These are phyloP conservation scores for Diachrysia chrysitis DNA, from an alignment of 2,888 invertebrate species.

Conservation along the genomic window DNA sequence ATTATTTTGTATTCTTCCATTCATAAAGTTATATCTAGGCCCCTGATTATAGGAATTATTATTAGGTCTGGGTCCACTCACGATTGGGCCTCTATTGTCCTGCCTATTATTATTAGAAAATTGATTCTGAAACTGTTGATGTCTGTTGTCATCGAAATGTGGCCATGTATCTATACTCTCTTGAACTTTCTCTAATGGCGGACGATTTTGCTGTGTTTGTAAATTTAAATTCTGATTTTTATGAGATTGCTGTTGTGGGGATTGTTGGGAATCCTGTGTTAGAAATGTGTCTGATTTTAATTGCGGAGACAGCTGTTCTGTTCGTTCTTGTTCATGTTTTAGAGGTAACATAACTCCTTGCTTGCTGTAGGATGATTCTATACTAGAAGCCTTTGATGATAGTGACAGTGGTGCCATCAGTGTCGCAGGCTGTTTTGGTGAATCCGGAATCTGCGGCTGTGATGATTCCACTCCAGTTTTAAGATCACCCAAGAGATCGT, in stretches of 20 bases:
- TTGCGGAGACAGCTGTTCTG: slow-evolving; percentile 11
- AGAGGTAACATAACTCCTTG: slow-evolving; percentile 33
- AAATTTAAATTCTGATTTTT: not conserved
- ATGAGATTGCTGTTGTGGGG: not conserved
- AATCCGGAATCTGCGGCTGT: slow-evolving; percentile 19
- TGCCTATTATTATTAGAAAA: not conserved
- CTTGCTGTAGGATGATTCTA: slow-evolving; percentile 16
- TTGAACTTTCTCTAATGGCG: not conserved
- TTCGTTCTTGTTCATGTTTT: slow-evolving; percentile 12
- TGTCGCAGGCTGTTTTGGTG: slow-evolving; percentile 15
- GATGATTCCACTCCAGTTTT: slow-evolving; percentile 16
- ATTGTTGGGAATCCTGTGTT: slow-evolving; percentile 4
- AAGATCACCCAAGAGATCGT: slow-evolving; percentile 70
- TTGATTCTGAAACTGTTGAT: not conserved
- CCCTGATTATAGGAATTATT: slow-evolving; percentile 60
- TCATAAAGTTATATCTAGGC: slow-evolving; percentile 67
- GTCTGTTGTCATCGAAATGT: not conserved
- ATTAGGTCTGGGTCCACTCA: not conserved
- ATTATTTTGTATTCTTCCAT: slow-evolving; percentile 53
- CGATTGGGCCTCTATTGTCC: not conserved
- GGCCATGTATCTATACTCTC: not conserved
- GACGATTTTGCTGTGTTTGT: not conserved
- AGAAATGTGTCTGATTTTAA: slow-evolving; percentile 3
- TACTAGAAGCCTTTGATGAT: slow-evolving; percentile 11
- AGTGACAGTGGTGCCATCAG: slow-evolving; percentile 7